Percentiles rank a stretch among this genome's conserved stretches.
phyloP scores from a whole-genome alignment of 2,797 vertebrate species.

The Liasis olivaceus region DNA sequence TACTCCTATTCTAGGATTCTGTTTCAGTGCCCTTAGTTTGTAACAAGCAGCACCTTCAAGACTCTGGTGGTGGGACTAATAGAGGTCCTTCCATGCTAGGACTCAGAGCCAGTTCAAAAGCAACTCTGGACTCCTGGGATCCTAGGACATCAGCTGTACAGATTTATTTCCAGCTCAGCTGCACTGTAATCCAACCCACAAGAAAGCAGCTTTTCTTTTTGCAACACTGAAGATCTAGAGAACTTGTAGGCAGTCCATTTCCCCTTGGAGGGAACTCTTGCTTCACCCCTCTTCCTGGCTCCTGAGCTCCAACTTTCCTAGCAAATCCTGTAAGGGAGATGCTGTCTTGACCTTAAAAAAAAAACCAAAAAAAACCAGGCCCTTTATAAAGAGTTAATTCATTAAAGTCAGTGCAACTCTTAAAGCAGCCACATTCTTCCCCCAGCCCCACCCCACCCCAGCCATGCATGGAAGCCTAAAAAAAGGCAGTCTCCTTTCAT shows the following conservation, averaged over 20 bases:
- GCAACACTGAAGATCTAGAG: not conserved
- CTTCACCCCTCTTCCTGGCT: not conserved
- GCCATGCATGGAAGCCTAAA: not conserved
- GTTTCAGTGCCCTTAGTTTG: not conserved
- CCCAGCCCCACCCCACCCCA: not conserved
- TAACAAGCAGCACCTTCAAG: not conserved
- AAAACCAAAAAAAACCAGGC: not conserved
- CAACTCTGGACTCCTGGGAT: too few species aligned
- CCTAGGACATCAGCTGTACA: too few species aligned
- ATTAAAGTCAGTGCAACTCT: not conserved
- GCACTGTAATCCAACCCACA: not conserved
- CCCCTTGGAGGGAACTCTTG: not conserved
- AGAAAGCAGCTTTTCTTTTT: not conserved
- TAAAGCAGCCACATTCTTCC: not conserved
- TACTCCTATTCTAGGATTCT: too few species aligned
- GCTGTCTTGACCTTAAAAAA: not conserved
- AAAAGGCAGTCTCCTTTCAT: not conserved
- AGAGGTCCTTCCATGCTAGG: not conserved
- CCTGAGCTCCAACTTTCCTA: not conserved
- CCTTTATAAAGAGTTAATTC: not conserved
- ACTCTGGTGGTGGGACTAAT: not conserved
- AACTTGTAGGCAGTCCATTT: not conserved
- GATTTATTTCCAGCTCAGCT: not conserved
- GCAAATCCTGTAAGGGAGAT: not conserved
- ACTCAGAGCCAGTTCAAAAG: too few species aligned